Evolutionary conservation across 1,140 invertebrate genomes (phyloP), one percentile per base, ranked within the genome.

Genomic region (Drosophila takahashii): DNA sequence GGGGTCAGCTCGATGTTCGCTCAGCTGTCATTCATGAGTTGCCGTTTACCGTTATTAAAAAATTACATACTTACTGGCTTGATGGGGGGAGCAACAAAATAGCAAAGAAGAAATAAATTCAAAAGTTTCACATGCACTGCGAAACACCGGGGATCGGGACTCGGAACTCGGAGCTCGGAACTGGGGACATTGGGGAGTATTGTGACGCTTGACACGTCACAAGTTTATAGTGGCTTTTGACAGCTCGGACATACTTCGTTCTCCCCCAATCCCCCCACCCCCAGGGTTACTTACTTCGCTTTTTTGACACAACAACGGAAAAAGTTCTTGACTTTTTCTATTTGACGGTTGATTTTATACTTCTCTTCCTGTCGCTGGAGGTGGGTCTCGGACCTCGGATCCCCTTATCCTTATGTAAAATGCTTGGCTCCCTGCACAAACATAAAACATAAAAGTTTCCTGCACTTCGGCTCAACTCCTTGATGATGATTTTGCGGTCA

Each of bases 181-280:
- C 13, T 27, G 27, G 58, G 44, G 50, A 44, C 52, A 52, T 72
- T 81, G 60, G 78, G 79, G 57, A 77, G 76, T 77, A 74, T 83
- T 79, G 75, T 79, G 83, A 89, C 84, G 76, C 71, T 87, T 83
- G 80, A 89, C 86, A 89, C 83, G 77, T 90, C 90, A 91, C 83
- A 90, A 91, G 90, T 91, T 91, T 90, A 90, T 90, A 89, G 90
- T 91, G 90, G 87, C 90, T 90, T 91, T 83, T 91, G 90, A 91
- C 90, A 91, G 86, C 83, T 79, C 69, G 86, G 86, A 87, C 90
- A 90, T 72, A 90, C 81, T 86, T 87, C 53, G 61, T 52, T 60
- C 29, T 78, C 27, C 65, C 69, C 44, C 29, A 9, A 7, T 9
- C 8, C 6, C 29, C 29, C 29, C 29, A 52, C 74, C 78, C 41